phyloP scores from a whole-genome alignment of 2,113 vertebrate genomes.

The Zosterops borbonicus region DNA sequence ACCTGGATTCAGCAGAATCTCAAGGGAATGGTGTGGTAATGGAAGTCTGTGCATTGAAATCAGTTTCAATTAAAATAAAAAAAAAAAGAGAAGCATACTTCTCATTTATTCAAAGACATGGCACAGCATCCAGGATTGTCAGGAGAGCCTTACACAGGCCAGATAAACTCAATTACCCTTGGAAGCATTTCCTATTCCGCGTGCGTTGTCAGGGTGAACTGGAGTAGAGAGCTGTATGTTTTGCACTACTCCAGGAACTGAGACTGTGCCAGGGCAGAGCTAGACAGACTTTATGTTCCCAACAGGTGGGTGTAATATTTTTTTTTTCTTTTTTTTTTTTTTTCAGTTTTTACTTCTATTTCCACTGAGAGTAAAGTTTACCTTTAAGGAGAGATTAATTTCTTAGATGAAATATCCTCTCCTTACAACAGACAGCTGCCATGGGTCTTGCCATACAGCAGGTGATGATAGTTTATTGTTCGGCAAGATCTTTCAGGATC shows the following conservation, averaged over 20 bases:
- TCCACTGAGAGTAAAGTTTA: neutral
- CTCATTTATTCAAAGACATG: slow-evolving; percentile 20
- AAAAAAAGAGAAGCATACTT: neutral
- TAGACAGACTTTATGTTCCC: neutral
- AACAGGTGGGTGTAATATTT: neutral
- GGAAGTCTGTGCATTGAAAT: neutral
- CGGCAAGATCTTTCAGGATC: neutral
- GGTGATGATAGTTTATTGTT: neutral
- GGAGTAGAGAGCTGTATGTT: neutral
- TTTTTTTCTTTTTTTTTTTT: neutral
- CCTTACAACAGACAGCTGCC: neutral
- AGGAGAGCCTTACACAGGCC: slow-evolving; percentile 8
- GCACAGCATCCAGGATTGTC: neutral
- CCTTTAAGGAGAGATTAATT: neutral
- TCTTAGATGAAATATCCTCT: neutral
- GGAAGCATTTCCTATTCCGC: neutral
- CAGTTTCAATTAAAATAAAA: neutral
- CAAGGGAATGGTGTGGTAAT: neutral
- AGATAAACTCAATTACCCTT: slow-evolving; percentile 45
- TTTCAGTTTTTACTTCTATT: neutral
- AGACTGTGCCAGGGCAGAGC: neutral
- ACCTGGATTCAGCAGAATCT: slow-evolving; percentile 23
- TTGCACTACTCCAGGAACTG: neutral
- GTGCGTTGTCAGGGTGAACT: neutral
- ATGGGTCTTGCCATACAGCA: neutral